Evolutionary conservation across 2,113 vertebrate genomes (phyloP).

Genomic region (Apistogramma diplotaenia): DNA sequence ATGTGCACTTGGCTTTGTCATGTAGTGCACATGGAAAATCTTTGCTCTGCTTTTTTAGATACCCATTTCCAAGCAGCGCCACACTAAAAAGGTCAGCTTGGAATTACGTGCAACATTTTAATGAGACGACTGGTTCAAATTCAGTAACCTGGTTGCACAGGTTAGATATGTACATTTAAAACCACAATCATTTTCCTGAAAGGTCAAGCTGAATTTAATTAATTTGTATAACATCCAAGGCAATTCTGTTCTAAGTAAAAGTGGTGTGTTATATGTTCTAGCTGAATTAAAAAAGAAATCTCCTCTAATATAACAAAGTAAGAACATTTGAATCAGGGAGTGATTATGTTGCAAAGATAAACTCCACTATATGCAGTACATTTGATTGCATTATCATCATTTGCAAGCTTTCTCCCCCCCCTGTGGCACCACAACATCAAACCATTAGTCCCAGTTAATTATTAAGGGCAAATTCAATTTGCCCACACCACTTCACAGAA

Average conservation of each 20-base stretch:
- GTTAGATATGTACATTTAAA: conserved; percentile 51
- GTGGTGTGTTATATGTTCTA: background rate
- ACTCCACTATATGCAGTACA: background rate
- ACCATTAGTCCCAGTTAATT: conserved; percentile 55
- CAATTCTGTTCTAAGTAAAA: background rate
- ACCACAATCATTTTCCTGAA: conserved; percentile 37
- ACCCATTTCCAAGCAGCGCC: background rate
- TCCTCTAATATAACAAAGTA: background rate
- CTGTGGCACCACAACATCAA: conserved; percentile 34
- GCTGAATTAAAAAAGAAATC: background rate
- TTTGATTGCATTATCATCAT: conserved; percentile 37
- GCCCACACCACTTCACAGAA: conserved; percentile 28
- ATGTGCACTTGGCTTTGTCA: background rate
- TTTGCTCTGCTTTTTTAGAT: background rate
- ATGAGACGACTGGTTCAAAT: conserved; percentile 41
- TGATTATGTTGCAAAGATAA: background rate
- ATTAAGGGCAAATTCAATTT: conserved; percentile 58
- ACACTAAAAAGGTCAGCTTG: conserved; percentile 44
- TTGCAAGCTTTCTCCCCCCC: conserved; percentile 2
- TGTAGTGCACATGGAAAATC: background rate
- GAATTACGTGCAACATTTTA: conserved; percentile 48
- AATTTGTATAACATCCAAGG: conserved; percentile 24
- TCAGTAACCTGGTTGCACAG: conserved; percentile 32
- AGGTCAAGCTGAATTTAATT: conserved; percentile 50
- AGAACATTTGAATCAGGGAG: conserved; percentile 1